Conservation (phyloP, 2,797 vertebrate genomes). For the Anableps anableps region DNA sequence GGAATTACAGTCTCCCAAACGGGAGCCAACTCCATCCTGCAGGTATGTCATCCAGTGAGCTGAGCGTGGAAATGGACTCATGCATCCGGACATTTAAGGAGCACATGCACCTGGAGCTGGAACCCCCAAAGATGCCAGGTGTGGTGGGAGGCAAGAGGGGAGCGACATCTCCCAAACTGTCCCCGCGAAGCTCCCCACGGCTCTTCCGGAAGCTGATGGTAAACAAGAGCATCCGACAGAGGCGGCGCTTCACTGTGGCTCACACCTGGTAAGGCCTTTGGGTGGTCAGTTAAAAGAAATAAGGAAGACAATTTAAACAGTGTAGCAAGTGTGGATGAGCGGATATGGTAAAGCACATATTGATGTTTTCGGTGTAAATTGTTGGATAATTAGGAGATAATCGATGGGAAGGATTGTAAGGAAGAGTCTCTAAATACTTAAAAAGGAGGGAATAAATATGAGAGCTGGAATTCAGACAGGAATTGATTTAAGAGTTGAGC, state of each 20-base stretch:
- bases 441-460: neutral
- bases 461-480: neutral
- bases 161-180: conserved; percentile 94
- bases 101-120: conserved; percentile 97
- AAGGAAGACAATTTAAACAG: neutral
- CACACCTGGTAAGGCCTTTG: conserved; percentile 94
- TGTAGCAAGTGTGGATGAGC: neutral
- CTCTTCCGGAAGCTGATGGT: conserved; percentile 98
- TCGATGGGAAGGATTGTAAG: neutral
- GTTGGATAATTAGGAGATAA: conserved; percentile 11
- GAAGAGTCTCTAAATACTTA: neutral
- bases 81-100: conserved; percentile 98
- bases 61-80: conserved; percentile 87
- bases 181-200: conserved; percentile 94
- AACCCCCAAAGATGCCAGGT: conserved; percentile 88
- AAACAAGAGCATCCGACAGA: conserved; percentile 96
- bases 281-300: neutral
- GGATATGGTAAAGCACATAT: neutral
- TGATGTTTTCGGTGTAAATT: conserved; percentile 1
- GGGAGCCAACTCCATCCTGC: conserved; percentile 10
- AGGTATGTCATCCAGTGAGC: conserved; percentile 91
- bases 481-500: conserved; percentile 14
- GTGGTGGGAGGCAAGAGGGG: conserved; percentile 82
- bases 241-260: conserved; percentile 96
- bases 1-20: conserved; percentile 7